Conservation (phyloP, 2,888 invertebrate species). For the Leptogaster cylindrica region DNA sequence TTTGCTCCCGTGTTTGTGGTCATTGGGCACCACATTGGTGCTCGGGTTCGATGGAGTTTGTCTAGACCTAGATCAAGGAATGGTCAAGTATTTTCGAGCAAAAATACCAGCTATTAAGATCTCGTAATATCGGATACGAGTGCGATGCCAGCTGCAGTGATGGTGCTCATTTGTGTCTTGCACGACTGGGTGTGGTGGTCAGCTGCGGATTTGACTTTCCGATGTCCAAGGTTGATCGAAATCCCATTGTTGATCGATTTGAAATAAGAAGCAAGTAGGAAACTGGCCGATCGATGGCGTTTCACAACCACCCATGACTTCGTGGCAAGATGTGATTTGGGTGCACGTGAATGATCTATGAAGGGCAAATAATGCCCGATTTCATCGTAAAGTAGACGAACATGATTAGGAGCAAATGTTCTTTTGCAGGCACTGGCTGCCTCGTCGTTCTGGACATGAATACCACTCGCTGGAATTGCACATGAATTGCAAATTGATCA, state of each 20-base stretch:
- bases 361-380: too few species aligned
- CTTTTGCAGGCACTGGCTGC: too few species aligned
- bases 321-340: conserved; percentile 11
- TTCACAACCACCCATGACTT: conserved; percentile 30
- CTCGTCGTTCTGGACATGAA: too few species aligned
- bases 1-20: background rate
- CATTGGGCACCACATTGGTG: background rate
- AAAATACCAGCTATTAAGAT: conserved; percentile 37
- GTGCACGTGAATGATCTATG: conserved; percentile 11
- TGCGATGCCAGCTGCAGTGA: conserved; percentile 30
- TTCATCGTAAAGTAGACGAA: too few species aligned
- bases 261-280: conserved; percentile 44
- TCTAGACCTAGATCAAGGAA: conserved; percentile 42
- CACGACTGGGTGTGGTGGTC: conserved; percentile 42
- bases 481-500: too few species aligned
- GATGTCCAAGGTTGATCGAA: conserved; percentile 48
- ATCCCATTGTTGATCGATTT: conserved; percentile 45
- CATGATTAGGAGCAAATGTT: too few species aligned
- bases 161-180: conserved; percentile 32
- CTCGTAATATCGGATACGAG: conserved; percentile 35
- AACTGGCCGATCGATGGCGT: conserved; percentile 29
- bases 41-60: conserved; percentile 18
- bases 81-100: conserved; percentile 25
- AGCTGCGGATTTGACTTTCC: conserved; percentile 43
- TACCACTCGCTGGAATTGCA: too few species aligned